Evolutionary conservation across 2,113 vertebrate genomes (phyloP), one percentile per base, ranked within the genome.

Genomic region (Neodontobutis hainanensis): DNA sequence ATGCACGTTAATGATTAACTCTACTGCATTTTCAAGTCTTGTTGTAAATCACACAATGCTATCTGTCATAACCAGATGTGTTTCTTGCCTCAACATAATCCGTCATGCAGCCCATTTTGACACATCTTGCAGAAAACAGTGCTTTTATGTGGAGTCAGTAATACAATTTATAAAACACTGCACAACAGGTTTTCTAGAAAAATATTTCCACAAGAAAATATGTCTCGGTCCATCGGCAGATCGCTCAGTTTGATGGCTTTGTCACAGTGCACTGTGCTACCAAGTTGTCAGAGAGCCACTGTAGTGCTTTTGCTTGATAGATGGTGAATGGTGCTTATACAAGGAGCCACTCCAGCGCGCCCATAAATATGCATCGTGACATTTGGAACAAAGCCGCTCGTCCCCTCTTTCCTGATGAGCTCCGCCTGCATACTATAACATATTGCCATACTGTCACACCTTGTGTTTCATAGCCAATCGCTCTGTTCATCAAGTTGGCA

Each of bases 301-400:
- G 73, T 83, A 77, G 85, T 81, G 86, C 70, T 81, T 88, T 88
- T 82, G 78, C 88, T 89, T 90, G 84, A 86, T 88, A 83, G 88
- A 92, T 90, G 86, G 86, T 84, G 88, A 88, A 87, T 84, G 82
- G 88, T 89, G 88, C 90, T 91, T 91, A 91, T 90, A 91, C 91
- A 90, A 87, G 87, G 80, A 86, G 84, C 87, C 89, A 91, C 91
- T 92, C 85, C 71, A 84, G 75, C 70, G 79, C 65, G 68, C 78
- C 91, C 90, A 94, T 94, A 94, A 94, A 94, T 94, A 93, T 94
- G 92, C 92, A 94, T 92, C 67, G 89, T 92, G 92, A 93, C 92
- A 94, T 94, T 94, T 94, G 90, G 91, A 92, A 93, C 91, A 93
- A 93, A 94, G 92, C 91, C 83, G 79, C 87, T 84, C 90, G 81